Percentiles rank a stretch among this genome's conserved stretches.
Conservation (phyloP, 2,113 vertebrate species). For the Edolisoma coerulescens region DNA sequence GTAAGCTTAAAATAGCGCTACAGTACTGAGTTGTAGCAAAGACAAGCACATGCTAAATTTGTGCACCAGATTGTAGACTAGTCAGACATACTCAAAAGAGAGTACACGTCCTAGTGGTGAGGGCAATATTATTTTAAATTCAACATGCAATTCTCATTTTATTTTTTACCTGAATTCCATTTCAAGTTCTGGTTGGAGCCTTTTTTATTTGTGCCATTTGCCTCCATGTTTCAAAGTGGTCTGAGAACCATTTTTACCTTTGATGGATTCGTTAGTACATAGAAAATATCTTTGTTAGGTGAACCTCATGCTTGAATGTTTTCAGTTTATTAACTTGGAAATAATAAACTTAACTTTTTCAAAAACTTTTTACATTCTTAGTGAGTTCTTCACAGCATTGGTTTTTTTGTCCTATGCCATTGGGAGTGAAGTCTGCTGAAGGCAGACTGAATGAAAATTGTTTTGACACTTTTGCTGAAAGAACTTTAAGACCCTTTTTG, state of each 20-base stretch:
- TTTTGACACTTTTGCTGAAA: conserved; percentile 5
- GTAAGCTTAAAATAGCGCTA: neutral
- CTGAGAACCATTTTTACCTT: conserved; percentile 33
- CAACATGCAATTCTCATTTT: neutral
- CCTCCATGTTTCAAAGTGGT: neutral
- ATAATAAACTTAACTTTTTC: neutral
- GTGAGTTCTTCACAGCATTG: neutral
- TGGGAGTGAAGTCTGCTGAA: neutral
- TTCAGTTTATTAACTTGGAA: conserved; percentile 53
- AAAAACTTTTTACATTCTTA: neutral
- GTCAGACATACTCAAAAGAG: neutral
- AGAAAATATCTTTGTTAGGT: conserved; percentile 38
- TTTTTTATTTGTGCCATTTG: neutral
- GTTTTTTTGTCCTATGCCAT: neutral
- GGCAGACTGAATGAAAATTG: neutral
- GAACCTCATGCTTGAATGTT: neutral
- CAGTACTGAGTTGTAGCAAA: neutral
- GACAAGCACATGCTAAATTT: neutral
- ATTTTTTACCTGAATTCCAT: neutral
- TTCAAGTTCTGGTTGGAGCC: neutral
- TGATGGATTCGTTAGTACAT: conserved; percentile 15
- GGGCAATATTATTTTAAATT: neutral
- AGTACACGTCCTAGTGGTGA: neutral
- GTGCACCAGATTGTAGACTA: neutral
- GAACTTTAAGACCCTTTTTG: conserved; percentile 5